These are phyloP conservation scores for Acarapis woodi DNA, from an alignment of 1,140 invertebrate species.

Conservation along the genomic window DNA sequence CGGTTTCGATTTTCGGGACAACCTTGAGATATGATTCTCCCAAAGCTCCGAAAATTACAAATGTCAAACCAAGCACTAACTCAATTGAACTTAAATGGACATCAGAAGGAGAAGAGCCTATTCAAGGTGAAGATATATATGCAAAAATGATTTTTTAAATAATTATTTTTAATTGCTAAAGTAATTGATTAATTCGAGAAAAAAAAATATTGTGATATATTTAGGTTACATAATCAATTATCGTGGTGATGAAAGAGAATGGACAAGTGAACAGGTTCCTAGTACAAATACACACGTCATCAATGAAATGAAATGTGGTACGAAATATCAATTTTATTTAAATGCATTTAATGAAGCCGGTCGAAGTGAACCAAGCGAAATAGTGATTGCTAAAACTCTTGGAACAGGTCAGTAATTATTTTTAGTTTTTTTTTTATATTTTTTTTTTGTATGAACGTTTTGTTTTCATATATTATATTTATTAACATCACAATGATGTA, in stretches of 20 bases:
- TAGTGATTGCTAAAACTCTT: conserved; percentile 8
- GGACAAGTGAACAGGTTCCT: no score
- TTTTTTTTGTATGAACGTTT: not conserved
- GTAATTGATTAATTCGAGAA: no score
- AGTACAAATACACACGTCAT: no score
- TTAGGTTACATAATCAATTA: no score
- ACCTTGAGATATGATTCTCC: not conserved
- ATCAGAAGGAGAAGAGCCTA: not conserved
- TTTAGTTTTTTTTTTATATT: not conserved
- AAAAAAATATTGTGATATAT: no score
- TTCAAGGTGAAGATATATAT: no score
- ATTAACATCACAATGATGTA: no score
- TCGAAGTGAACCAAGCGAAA: conserved; percentile 40
- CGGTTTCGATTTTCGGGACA: not conserved
- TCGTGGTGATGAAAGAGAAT: no score
- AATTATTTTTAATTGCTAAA: no score
- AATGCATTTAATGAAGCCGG: conserved; percentile 54
- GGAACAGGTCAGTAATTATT: conserved; percentile 9
- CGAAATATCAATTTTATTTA: conserved; percentile 53
- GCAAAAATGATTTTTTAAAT: no score
- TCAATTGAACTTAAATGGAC: not conserved
- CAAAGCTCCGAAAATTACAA: not conserved
- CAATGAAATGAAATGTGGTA: conserved; percentile 28
- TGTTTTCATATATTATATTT: no score
- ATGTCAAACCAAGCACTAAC: not conserved